Evolutionary conservation across 2,113 vertebrate species (phyloP), one percentile per base, ranked within the genome.

Genomic region (Amphiprion percula): DNA sequence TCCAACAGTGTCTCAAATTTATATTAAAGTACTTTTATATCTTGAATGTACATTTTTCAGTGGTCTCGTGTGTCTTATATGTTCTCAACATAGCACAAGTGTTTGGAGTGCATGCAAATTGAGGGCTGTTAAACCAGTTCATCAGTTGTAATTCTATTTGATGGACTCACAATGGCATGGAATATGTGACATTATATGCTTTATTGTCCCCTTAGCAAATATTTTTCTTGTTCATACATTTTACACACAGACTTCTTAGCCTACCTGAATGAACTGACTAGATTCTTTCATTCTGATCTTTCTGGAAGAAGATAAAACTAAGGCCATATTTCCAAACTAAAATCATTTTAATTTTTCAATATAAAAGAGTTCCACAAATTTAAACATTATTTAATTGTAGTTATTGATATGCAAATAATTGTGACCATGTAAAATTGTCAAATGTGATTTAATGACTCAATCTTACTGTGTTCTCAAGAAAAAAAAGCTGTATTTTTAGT

Each of bases 31-130:
- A 14, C 1, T 71, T 70, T 30, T 39, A 11, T 44, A 12, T 47
- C 12, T 47, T 21, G 26, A 77, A 71, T 47, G 6, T 39, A 30
- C 15, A 39, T 61, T 54, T 71, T 54, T 41, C 54, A 30, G 10
- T 19, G 0, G 0, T 50, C 23, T 47, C 21, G 6, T 5, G 24
- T 4, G 14, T 28, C 7, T 17, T 17, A 6, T n/a, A 46, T 33
- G 16, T 49, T n/a, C 26, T 50, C 6, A 11, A 65, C 30, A 21
- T 37, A 6, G 9, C 15, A 21, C 15, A 21, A n/a, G n/a, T 52
- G 8, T 52, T 52, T 52, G 9, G 7, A 52, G 21, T 9, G 16
- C 17, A 0, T 21, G 49, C 8, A 2, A 52, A 21, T 3, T 3
- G 16, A 49, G 37, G 37, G 10, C 37, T 9, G 10, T 39, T 39